phyloP scores from a whole-genome alignment of 2,113 vertebrate species.

The Phylloscopus trochiloides region DNA sequence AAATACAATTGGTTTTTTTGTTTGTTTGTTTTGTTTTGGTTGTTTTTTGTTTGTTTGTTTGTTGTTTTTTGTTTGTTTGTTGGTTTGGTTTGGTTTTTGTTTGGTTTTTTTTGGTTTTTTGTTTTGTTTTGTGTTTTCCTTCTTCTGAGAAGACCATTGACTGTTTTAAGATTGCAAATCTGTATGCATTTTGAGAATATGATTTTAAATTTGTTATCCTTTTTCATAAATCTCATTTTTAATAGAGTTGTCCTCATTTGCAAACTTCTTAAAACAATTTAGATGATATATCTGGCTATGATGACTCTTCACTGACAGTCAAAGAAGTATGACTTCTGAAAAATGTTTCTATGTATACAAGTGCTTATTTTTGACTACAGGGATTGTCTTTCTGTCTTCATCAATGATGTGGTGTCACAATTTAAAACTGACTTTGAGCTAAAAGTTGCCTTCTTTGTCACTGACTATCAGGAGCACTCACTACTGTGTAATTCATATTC shows the following conservation, averaged over 20 bases:
- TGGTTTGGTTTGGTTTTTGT: too few species aligned
- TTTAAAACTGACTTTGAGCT: neutral
- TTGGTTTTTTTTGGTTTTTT: too few species aligned
- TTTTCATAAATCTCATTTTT: neutral
- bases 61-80: too few species aligned
- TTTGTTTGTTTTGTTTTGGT: neutral
- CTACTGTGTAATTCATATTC: neutral
- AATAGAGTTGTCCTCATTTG: neutral
- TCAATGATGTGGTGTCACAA: neutral
- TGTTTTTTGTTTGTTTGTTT: too few species aligned
- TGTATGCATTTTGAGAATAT: neutral
- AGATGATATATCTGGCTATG: neutral
- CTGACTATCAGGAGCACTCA: neutral
- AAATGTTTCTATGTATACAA: neutral
- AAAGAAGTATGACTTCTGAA: neutral
- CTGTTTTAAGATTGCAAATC: neutral
- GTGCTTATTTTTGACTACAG: neutral
- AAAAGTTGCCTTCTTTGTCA: neutral
- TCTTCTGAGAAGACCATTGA: neutral
- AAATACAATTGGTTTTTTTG: neutral
- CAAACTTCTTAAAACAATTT: neutral
- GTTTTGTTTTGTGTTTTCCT: neutral
- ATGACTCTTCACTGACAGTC: neutral
- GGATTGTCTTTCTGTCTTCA: neutral
- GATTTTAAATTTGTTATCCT: neutral